These are phyloP conservation scores for Aegithalos caudatus DNA, from an alignment of 2,113 vertebrate species.

Conservation along the genomic window DNA sequence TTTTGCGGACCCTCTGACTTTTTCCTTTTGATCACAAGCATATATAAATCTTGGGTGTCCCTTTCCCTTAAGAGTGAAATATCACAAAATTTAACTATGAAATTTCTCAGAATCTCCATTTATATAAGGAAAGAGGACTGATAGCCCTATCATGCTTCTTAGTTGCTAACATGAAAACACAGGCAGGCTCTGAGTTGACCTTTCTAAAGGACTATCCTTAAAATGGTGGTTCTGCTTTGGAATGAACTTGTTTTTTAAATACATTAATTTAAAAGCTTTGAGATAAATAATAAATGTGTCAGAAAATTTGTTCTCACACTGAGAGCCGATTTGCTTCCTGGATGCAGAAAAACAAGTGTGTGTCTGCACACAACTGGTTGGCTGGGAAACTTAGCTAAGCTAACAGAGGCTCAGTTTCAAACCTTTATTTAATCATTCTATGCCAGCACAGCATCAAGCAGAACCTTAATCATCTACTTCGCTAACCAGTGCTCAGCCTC, in stretches of 20 bases:
- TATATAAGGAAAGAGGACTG: background rate
- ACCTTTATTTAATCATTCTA: background rate
- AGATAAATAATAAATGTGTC: background rate
- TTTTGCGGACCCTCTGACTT: background rate
- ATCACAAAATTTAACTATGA: background rate
- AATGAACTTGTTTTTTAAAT: background rate
- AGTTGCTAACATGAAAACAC: background rate
- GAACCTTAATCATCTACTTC: background rate
- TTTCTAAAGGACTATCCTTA: background rate
- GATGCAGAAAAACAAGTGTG: background rate
- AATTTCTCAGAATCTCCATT: background rate
- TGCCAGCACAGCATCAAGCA: background rate
- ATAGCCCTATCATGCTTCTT: background rate
- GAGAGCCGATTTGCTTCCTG: background rate
- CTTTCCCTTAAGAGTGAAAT: background rate
- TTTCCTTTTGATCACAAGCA: rapidly evolving
- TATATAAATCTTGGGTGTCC: background rate
- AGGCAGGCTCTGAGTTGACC: background rate
- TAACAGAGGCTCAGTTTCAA: background rate
- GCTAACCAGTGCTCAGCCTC: background rate
- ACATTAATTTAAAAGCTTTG: background rate
- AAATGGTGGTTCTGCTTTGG: background rate
- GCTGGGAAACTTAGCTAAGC: background rate
- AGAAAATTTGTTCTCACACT: background rate
- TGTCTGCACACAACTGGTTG: background rate